phyloP scores from a whole-genome alignment of 2,113 vertebrate species.

The Perccottus glenii region DNA sequence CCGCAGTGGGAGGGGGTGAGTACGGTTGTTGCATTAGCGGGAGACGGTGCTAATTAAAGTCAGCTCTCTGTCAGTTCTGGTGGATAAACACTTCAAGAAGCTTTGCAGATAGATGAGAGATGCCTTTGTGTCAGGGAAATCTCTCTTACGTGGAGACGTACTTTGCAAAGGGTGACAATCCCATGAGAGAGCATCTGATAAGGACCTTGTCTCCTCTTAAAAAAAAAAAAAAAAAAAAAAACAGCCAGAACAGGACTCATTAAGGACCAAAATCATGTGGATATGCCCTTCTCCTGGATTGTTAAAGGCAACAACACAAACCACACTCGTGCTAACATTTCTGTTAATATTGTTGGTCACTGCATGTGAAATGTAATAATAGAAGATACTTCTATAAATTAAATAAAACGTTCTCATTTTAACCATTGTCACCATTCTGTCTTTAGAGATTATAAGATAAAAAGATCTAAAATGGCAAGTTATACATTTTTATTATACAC shows the following conservation, averaged over 20 bases:
- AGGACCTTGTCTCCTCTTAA: conserved; percentile 66
- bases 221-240: not conserved
- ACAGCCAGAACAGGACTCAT: conserved; percentile 66
- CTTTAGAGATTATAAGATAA: not conserved
- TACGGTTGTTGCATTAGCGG: not conserved
- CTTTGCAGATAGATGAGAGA: conserved; percentile 77
- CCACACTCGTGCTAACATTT: not conserved
- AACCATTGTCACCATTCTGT: not conserved
- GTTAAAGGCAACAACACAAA: conserved; percentile 24
- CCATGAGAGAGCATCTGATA: conserved; percentile 66
- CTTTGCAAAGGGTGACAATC: conserved; percentile 73
- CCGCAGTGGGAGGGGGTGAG: conserved; percentile 14
- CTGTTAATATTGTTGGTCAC: not conserved
- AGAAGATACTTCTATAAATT: not conserved
- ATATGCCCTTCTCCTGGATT: conserved; percentile 57
- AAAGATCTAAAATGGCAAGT: no score
- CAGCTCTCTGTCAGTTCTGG: conserved; percentile 79
- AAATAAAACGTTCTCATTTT: not conserved
- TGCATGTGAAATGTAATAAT: not conserved
- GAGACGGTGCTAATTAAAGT: conserved; percentile 80
- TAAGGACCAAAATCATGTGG: conserved; percentile 66
- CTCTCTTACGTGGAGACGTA: conserved; percentile 75
- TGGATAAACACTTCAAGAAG: conserved; percentile 82
- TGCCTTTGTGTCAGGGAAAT: conserved; percentile 77
- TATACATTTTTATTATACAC: no score